Evolutionary conservation across 1,140 invertebrate genomes (phyloP), one percentile per base, ranked within the genome.

Genomic region (Phocides pigmalion): DNA sequence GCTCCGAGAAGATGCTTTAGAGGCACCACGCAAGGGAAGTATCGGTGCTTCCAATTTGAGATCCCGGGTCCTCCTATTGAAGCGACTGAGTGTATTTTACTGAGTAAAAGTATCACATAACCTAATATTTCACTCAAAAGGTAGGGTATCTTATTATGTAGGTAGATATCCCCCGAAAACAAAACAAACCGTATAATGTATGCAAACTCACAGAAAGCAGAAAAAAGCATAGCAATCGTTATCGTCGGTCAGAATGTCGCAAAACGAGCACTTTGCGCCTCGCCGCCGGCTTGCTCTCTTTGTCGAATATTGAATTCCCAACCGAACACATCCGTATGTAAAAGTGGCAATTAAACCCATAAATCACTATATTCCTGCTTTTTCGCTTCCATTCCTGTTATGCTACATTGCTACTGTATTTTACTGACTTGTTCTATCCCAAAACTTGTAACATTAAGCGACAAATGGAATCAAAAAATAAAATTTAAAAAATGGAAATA

Each of bases 321-420:
- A 51, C 70, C 49, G 66, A 73, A 71, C 68, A 61, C 44, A 61
- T 61, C 66, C 68, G 68, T 64, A 76, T 68, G 76, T 76, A 74
- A 76, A 84, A 82, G 74, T 70, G 81, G 70, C 82, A 82, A 83
- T 88, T 83, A 84, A 86, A 77, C 58, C 61, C 50, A 81, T 88
- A 88, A 84, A 86, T 88, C 79, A 86, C 68, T 81, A 76, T 73
- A 68, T 76, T 62, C 68, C 64, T 64, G 54, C 58, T 68, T 74
- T 72, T 75, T 79, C 59, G 66, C 71, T 69, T 68, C 62, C 64
- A 72, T 62, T 61, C 63, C 74, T 74, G 70, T 79, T 70, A 76
- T 65, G 61, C 69, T 46, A 65, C 41, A 68, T 74, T 65, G 61
- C 69, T 46, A 65, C 41, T 50, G 64, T 63, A 65, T 77, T 83